Evolutionary conservation across 2,797 vertebrate species (phyloP), one percentile per base, ranked within the genome.

Genomic region (Merluccius polli): DNA sequence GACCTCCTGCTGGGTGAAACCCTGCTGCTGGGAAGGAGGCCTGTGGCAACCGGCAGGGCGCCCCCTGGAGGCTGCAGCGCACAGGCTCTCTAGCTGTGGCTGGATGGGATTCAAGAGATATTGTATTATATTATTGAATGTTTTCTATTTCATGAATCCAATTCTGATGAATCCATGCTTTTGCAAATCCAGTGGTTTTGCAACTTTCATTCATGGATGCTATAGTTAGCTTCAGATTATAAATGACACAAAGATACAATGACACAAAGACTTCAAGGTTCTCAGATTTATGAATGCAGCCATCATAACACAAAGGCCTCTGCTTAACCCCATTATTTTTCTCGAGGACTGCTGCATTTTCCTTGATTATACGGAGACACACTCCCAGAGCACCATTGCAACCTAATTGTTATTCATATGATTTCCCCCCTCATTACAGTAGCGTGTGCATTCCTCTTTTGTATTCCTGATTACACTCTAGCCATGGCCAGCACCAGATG

Each of bases 11-110:
- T 89, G 86, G 12, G 88, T 77, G 16, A 12, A 65, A 1, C 71
- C 81, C 76, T 88, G 90, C 78, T 89, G 89, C 65, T 86, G 89
- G 67, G 79, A 76, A 27, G 73, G 72, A 6, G 81, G 77, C 78
- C 78, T 79, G 73, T 85, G 85, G 72, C 83, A 81, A 77, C 83
- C 87, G 81, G 81, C 48, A 9, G 88, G 48, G 41, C 30, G 85
- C 65, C 87, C 90, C 82, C 89, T 91, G 79, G 89, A 88, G 16
- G 90, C 90, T 1, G 91, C 48, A 65, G 92, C 87, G 75, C 92
- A 93, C 81, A 94, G 82, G 75, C 88, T 93, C 2, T 83, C 92
- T 88, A 93, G 73, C 90, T 94, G 94, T n/a, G 93, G 93, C 92
- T 93, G 80, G 12, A 79, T 71, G 73, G 65, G 78, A 73, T 12